phyloP scores from a whole-genome alignment of 2,888 invertebrate genomes.

The Stenodera caucasica region DNA sequence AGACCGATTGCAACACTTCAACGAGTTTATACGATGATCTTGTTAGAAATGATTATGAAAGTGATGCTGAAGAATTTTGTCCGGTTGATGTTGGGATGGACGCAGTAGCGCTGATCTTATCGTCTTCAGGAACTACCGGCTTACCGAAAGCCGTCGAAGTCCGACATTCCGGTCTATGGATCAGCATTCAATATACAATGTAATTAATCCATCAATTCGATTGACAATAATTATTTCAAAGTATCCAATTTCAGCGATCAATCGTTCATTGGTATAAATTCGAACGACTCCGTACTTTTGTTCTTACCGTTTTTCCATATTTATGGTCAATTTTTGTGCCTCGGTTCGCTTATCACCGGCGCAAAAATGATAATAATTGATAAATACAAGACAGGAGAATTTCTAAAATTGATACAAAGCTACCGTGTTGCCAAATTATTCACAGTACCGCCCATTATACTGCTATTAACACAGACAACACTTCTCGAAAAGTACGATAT shows the following conservation, averaged over 20 bases:
- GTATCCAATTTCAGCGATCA: neutral
- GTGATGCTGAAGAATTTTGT: neutral
- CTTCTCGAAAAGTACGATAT: conserved; percentile 8
- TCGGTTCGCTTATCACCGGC: neutral
- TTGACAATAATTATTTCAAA: neutral
- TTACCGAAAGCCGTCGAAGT: conserved; percentile 8
- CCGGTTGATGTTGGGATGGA: neutral
- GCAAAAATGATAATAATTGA: neutral
- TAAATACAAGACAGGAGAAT: conserved; percentile 5
- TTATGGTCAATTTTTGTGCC: neutral
- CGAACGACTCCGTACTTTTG: neutral
- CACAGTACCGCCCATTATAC: conserved; percentile 2
- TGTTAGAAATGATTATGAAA: neutral
- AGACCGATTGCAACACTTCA: neutral
- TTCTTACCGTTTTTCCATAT: conserved; percentile 10
- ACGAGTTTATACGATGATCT: neutral
- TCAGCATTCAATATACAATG: neutral
- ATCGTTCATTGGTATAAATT: neutral
- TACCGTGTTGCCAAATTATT: neutral
- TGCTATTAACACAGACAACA: conserved; percentile 10
- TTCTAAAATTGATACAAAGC: conserved; percentile 3
- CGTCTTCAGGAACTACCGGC: conserved; percentile 9
- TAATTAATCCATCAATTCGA: neutral
- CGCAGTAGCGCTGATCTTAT: neutral
- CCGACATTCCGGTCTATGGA: neutral